Evolutionary conservation across 2,888 invertebrate species (phyloP), one percentile per base, ranked within the genome.

Genomic region (Petrolisthes manimaculis): DNA sequence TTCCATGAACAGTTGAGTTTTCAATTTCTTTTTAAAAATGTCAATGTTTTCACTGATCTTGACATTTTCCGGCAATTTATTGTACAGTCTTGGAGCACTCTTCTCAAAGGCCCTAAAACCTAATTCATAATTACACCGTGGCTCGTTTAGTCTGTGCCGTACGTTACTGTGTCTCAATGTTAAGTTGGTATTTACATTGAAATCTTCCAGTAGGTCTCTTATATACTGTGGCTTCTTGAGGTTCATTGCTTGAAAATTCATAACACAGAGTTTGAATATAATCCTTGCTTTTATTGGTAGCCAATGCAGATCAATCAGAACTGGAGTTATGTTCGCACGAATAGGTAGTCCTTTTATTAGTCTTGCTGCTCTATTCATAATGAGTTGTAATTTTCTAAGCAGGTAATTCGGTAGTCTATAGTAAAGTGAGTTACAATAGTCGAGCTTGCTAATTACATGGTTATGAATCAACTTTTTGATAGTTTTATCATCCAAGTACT

Each of bases 191-290:
- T 67, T 67, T 67, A 67, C 67, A 67, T 67, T 12, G 67, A 67
- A 67, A 67, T 67, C 67, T 67, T n/a, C 67, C 67, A 67, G 67
- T 67, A 67, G 14, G 67, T 67, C 67, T 14, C 67, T 67, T 67
- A 67, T 67, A 67, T 67, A 67, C 67, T 67, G 67, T 67, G 67
- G 67, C 67, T 67, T 67, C n/a, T 67, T n/a, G n/a, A 67, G n/a
- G 67, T 67, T 67, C n/a, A 67, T 12, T 67, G 67, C 67, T 67
- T 67, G 67, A 67, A 18, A 67, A 12, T 18, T n/a, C n/a, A 67
- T 67, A 67, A 67, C 67, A 67, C 67, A 3, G 14, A 67, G n/a
- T 67, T 67, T n/a, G n/a, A n/a, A n/a, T n/a, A n/a, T n/a, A n/a
- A n/a, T n/a, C n/a, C n/a, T n/a, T n/a, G n/a, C n/a, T n/a, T n/a